Conservation (phyloP, 2,888 invertebrate genomes). For the Alitta virens region DNA sequence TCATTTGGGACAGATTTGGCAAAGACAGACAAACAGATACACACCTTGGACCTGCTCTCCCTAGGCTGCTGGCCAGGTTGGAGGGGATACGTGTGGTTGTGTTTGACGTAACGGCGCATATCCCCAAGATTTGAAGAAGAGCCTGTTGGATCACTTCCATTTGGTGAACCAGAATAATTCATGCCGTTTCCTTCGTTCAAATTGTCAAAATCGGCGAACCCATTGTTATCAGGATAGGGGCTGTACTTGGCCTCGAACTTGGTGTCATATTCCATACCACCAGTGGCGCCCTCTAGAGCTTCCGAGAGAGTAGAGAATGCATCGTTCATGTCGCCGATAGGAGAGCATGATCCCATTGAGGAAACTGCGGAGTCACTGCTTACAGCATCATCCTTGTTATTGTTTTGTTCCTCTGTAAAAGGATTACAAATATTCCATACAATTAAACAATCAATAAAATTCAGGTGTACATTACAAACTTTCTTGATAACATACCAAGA, state of each 20-base stretch:
- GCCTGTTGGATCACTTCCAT: slow-evolving; percentile 13
- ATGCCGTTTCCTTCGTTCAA: background rate
- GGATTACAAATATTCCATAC: too few species aligned
- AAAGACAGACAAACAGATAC: too few species aligned
- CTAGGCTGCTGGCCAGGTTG: slow-evolving; percentile 42
- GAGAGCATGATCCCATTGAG: slow-evolving; percentile 39
- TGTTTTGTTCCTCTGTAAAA: too few species aligned
- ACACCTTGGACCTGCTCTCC: background rate
- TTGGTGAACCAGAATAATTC: slow-evolving; percentile 7
- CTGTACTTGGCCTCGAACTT: slow-evolving; percentile 16
- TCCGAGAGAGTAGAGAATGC: slow-evolving; percentile 27
- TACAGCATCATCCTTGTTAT: slow-evolving; percentile 30
- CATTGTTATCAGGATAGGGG: background rate
- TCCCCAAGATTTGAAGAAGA: background rate
- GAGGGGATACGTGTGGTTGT: slow-evolving; percentile 53
- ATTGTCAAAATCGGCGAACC: background rate
- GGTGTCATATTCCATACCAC: slow-evolving; percentile 33
- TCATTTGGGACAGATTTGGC: too few species aligned
- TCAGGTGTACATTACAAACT: too few species aligned
- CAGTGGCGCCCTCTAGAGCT: slow-evolving; percentile 51
- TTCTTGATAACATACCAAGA: too few species aligned
- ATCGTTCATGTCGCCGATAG: slow-evolving; percentile 41
- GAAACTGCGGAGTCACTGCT: slow-evolving; percentile 42
- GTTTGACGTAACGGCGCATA: slow-evolving; percentile 19
- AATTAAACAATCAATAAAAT: too few species aligned